Evolutionary conservation across 1,140 invertebrate species (phyloP).

Genomic region (Phenacoccus solenopsis): DNA sequence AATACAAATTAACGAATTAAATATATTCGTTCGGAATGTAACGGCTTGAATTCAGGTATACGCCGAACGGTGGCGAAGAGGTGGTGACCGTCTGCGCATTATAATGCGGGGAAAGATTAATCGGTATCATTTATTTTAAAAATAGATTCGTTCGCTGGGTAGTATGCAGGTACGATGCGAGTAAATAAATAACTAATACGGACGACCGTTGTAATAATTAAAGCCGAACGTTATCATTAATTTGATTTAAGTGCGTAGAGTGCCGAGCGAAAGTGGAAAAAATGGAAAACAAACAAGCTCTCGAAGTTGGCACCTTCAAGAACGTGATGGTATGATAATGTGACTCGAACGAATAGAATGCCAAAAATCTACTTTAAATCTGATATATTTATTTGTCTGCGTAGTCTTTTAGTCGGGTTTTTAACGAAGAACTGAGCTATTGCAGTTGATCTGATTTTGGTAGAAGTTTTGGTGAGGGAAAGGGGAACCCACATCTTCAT

Average conservation of each 20-base stretch:
- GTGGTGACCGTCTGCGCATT: background rate
- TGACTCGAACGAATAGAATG: too few relatives aligned
- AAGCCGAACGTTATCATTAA: too few relatives aligned
- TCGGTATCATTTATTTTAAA: background rate
- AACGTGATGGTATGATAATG: background rate
- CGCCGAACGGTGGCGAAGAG: background rate
- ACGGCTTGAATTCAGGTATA: background rate
- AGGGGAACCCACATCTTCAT: too few relatives aligned
- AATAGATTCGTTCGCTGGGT: background rate
- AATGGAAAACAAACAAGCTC: background rate
- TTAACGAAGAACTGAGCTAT: too few relatives aligned
- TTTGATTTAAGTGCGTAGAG: too few relatives aligned
- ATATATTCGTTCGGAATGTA: background rate
- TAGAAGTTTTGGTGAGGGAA: too few relatives aligned
- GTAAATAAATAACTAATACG: too few relatives aligned
- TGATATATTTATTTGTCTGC: too few relatives aligned
- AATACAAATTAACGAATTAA: background rate
- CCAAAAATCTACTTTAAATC: too few relatives aligned
- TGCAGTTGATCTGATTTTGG: too few relatives aligned
- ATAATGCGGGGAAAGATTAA: background rate
- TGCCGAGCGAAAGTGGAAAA: background rate
- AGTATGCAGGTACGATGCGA: too few relatives aligned
- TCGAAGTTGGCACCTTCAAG: background rate
- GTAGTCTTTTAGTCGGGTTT: too few relatives aligned
- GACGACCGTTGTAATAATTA: background rate